phyloP scores from a whole-genome alignment of 2,888 invertebrate genomes.

The Pachymerium ferrugineum region DNA sequence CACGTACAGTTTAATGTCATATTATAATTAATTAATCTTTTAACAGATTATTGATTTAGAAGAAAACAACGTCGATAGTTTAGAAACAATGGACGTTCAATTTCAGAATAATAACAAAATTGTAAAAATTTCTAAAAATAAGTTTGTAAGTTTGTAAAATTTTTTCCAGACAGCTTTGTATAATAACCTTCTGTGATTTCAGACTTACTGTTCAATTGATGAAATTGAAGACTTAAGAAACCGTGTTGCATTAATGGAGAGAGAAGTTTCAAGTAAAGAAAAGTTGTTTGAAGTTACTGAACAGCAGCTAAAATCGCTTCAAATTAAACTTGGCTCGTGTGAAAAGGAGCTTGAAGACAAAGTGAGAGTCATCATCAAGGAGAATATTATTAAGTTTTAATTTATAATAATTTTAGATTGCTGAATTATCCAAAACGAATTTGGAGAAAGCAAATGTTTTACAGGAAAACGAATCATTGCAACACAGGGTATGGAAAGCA shows the following conservation, averaged over 20 bases:
- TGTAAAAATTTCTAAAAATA: background rate
- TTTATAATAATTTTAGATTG: background rate
- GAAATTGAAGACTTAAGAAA: conserved; percentile 15
- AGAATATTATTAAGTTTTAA: background rate
- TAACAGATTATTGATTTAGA: conserved; percentile 4
- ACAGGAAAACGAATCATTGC: background rate
- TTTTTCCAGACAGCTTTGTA: background rate
- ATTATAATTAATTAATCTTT: too few species aligned
- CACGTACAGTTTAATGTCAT: too few species aligned
- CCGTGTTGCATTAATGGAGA: background rate
- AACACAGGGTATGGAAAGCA: conserved; percentile 14
- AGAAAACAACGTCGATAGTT: background rate
- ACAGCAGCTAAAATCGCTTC: conserved; percentile 2
- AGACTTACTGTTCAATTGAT: conserved; percentile 17
- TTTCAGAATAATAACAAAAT: conserved; percentile 12
- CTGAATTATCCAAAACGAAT: background rate
- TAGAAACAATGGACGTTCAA: background rate
- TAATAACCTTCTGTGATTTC: background rate
- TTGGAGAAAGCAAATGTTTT: background rate
- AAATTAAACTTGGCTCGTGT: background rate
- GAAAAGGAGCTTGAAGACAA: background rate
- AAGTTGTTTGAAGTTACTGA: background rate
- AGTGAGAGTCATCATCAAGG: background rate
- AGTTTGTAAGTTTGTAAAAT: background rate
- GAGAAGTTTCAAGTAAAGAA: background rate